Conservation (phyloP, 1,140 invertebrate genomes). For the Drosophila nannoptera region DNA sequence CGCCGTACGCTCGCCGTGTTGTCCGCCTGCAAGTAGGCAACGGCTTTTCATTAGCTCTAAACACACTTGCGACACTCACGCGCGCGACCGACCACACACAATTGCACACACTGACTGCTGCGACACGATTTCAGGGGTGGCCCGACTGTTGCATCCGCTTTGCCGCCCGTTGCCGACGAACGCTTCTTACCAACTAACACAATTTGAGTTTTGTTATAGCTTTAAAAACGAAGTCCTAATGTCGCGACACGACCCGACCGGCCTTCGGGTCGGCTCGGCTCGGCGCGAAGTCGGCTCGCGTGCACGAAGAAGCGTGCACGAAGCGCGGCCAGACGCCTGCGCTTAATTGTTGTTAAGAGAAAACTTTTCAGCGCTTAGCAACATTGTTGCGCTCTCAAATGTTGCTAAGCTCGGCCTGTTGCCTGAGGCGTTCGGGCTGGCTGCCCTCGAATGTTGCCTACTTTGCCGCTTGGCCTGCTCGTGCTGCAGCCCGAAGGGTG, state of each 20-base stretch:
- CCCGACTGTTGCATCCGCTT: conserved; percentile 50
- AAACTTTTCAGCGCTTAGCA: conserved; percentile 19
- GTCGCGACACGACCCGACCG: conserved; percentile 5
- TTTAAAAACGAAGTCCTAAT: conserved; percentile 54
- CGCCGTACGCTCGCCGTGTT: conserved; percentile 27
- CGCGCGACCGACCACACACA: conserved; percentile 1
- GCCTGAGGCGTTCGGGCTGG: conserved; percentile 3
- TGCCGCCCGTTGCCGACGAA: conserved; percentile 67
- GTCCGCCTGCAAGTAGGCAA: conserved; percentile 46
- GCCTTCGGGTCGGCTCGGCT: conserved; percentile 2
- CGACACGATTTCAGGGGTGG: conserved; percentile 18
- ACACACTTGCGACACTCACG: conserved; percentile 1
- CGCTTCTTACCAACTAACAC: conserved; percentile 74
- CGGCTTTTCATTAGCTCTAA: conserved; percentile 43
- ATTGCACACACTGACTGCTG: conserved; percentile 2
- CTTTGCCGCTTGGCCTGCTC: background rate
- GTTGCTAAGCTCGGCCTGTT: conserved; percentile 20
- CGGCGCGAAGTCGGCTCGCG: background rate
- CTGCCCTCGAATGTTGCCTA: background rate
- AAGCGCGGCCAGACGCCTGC: conserved; percentile 14
- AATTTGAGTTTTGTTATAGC: conserved; percentile 72
- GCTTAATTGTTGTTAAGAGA: conserved; percentile 1
- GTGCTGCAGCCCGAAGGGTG: background rate
- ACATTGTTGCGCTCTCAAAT: conserved; percentile 26
- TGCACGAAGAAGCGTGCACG: conserved; percentile 8